A percentile compares a stretch with the other conserved stretches of the same genome.
Conservation (phyloP, 2,113 vertebrate genomes). For the Etheostoma cragini region DNA sequence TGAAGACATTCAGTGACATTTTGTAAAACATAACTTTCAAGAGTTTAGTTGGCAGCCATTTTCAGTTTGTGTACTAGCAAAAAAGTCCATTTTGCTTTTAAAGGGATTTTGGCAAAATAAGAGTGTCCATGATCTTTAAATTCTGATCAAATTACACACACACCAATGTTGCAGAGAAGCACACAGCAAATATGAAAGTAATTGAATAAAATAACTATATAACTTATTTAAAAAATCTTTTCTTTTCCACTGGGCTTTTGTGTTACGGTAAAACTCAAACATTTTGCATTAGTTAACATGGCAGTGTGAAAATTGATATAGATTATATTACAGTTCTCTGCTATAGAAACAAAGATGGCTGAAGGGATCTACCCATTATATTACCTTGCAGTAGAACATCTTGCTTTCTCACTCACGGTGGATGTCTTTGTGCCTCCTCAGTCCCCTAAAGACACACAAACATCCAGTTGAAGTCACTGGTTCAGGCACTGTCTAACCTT, state of each 20-base stretch:
- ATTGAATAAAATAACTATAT: not conserved
- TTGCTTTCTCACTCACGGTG: slow-evolving; percentile 39
- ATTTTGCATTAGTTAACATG: slow-evolving; percentile 32
- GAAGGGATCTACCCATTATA: slow-evolving; percentile 11
- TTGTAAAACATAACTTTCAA: not conserved
- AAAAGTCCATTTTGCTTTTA: not conserved
- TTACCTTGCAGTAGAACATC: slow-evolving; percentile 52
- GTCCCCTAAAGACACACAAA: slow-evolving; percentile 36
- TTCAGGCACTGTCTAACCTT: slow-evolving; percentile 31
- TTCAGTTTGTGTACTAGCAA: not conserved
- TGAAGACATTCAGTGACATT: not conserved
- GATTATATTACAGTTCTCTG: slow-evolving; percentile 26
- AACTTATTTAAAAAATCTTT: not conserved
- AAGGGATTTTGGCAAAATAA: slow-evolving; percentile 1
- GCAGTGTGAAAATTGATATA: slow-evolving; percentile 17
- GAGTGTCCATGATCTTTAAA: not conserved
- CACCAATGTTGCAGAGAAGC: not conserved
- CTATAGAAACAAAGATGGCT: slow-evolving; percentile 6
- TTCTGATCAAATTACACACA: not conserved
- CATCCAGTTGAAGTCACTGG: slow-evolving; percentile 10
- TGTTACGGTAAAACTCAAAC: slow-evolving; percentile 17
- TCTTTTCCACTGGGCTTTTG: not conserved
- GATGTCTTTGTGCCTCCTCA: slow-evolving; percentile 30
- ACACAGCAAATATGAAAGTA: not conserved
- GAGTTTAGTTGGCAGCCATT: not conserved